Base-by-base conservation (phyloP, 1,140 invertebrate species). In the Heterodera carotae region DNA sequence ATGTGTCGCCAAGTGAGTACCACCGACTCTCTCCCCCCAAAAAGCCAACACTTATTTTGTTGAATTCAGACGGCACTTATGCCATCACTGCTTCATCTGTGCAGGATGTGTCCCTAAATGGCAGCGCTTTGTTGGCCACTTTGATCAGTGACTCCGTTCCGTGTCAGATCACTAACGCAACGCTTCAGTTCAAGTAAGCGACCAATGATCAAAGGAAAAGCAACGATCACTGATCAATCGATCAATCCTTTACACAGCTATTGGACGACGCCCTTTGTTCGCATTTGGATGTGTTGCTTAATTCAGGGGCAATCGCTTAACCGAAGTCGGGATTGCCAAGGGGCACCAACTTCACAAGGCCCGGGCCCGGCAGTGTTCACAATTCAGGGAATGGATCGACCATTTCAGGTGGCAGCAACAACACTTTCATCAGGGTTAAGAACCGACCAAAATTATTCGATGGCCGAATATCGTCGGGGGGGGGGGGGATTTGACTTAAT, bases 381-480 rank as follows among this genome's bases (percentile, higher is more conserved):
- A 25, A 74, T 74, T 74, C 72, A 43, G 36, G 72, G 36, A 7
- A 36, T 56, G 2, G 25, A 25, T n/a, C 25, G 53, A 34, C 72
- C 59, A 64, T 74, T 74, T 34, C 72, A 74, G 27, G 72, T 74
- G 53, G 33, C n/a, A 60, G n/a, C n/a, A n/a, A n/a, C n/a, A n/a
- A n/a, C n/a, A n/a, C n/a, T n/a, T n/a, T n/a, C n/a, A n/a, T n/a
- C n/a, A n/a, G n/a, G n/a, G n/a, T n/a, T n/a, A n/a, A n/a, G n/a
- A n/a, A n/a, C n/a, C n/a, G n/a, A n/a, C n/a, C n/a, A n/a, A n/a
- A n/a, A n/a, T n/a, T n/a, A n/a, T n/a, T n/a, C n/a, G n/a, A n/a
- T n/a, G n/a, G n/a, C n/a, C n/a, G n/a, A n/a, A n/a, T n/a, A n/a
- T n/a, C n/a, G n/a, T n/a, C n/a, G n/a, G n/a, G n/a, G n/a, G n/a